phyloP scores from a whole-genome alignment of 2,113 vertebrate genomes.

The Barnardius zonarius region DNA sequence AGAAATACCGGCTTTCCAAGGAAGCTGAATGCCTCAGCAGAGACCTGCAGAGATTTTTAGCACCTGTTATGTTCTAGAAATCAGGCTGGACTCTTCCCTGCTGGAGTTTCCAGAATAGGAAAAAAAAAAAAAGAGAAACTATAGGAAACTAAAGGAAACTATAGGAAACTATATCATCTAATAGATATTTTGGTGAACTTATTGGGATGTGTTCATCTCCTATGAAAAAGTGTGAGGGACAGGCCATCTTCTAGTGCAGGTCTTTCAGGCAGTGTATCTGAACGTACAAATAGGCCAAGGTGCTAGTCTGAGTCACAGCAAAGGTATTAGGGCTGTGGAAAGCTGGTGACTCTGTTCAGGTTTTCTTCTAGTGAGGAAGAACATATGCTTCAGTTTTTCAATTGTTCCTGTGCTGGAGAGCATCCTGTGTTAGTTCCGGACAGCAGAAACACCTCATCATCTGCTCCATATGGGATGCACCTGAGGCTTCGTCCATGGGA shows the following conservation, averaged over 20 bases:
- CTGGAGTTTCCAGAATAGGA: neutral
- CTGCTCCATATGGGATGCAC: neutral
- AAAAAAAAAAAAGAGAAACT: neutral
- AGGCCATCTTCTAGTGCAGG: neutral
- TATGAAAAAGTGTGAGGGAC: neutral
- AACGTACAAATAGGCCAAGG: neutral
- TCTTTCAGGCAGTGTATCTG: neutral
- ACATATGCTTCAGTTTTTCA: neutral
- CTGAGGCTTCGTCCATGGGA: neutral
- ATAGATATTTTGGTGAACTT: neutral
- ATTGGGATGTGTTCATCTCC: neutral
- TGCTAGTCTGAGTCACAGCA: neutral
- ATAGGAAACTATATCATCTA: neutral
- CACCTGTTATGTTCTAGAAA: neutral
- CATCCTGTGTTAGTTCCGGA: neutral
- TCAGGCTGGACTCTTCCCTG: neutral
- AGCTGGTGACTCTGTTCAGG: neutral
- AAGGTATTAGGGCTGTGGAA: neutral
- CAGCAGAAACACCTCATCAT: neutral
- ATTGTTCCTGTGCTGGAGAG: neutral
- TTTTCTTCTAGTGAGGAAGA: neutral
- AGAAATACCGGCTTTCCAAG: neutral
- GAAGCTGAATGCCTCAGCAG: neutral
- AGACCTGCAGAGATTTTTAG: neutral
- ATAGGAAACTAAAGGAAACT: neutral